Evolutionary conservation across 2,113 vertebrate species (phyloP), one percentile per base, ranked within the genome.

Genomic region (Rallus limicola): DNA sequence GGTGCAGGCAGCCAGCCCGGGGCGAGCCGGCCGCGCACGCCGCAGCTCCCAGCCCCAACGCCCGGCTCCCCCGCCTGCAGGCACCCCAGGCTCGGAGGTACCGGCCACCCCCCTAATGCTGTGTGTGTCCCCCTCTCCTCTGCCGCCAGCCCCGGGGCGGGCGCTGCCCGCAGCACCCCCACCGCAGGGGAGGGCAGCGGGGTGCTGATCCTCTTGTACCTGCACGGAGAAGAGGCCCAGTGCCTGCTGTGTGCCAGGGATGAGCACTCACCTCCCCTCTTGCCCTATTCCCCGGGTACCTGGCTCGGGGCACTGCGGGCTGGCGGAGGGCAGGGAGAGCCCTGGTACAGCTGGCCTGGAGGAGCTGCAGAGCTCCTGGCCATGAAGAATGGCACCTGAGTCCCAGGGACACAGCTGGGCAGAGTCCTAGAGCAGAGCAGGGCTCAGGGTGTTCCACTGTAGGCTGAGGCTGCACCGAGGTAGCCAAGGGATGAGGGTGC

Each of bases 41-140:
- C 6, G 52, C 29, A 34, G 19, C 31, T 55, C 2, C 68, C 0
- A n/a, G 10, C 53, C 55, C 69, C 34, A 17, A 31, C 13, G 17
- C 18, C 29, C n/a, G 19, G 3, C 4, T 34, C 19, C 48, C 38
- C 53, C 1, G 4, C 23, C 28, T 10, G 21, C 52, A 26, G 31
- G 1, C n/a, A 6, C 0, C 26, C 10, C 7, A 13, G 4, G 4
- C 1, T 5, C 2, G 15, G 25, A 40, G 25, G 25, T 34, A 23
- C 6, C 24, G 5, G 16, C 5, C 11, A 1, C 6, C 50, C 19
- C 38, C 17, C 0, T 2, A 9, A 4, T 2, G 19, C 31, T 34
- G 16, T 44, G 42, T 44, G 42, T 16, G 40, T 42, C 5, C 16
- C 5, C 5, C 29, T 11, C 1, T 25, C 44, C 12, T 16, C 34